A percentile compares a stretch with the other conserved stretches of the same genome.
These are phyloP conservation scores for Proteles cristata DNA, from an alignment of 2,113 vertebrate genomes.

Conservation along the genomic window DNA sequence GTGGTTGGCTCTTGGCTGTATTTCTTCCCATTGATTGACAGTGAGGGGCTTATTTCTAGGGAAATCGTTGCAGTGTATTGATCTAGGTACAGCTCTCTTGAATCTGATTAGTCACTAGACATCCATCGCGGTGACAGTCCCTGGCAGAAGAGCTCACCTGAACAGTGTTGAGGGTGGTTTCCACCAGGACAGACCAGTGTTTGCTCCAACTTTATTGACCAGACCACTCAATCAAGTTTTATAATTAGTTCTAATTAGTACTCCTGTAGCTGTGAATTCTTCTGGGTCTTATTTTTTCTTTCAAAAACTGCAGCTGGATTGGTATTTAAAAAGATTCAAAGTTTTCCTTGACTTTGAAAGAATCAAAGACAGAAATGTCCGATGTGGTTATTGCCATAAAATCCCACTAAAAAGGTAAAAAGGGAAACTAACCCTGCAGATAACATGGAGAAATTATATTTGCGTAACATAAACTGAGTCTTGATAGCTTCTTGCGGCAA, in stretches of 20 bases:
- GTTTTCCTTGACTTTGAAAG: slow-evolving; percentile 70
- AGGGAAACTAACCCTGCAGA: not conserved
- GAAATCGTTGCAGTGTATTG: not conserved
- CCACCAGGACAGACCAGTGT: not conserved
- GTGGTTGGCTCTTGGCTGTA: not conserved
- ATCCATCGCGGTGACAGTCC: too few species aligned
- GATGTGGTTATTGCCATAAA: not conserved
- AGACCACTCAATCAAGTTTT: slow-evolving; percentile 55
- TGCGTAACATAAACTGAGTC: not conserved
- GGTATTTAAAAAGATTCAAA: slow-evolving; percentile 66
- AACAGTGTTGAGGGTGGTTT: not conserved
- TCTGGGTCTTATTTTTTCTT: not conserved
- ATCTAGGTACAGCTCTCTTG: not conserved
- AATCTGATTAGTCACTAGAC: not conserved
- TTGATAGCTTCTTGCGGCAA: not conserved
- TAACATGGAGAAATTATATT: not conserved
- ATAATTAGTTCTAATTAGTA: slow-evolving; percentile 77
- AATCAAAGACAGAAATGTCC: slow-evolving; percentile 63
- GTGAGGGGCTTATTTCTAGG: not conserved
- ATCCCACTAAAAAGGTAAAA: slow-evolving; percentile 9
- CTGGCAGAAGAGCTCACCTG: not conserved
- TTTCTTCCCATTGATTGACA: not conserved
- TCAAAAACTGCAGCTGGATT: slow-evolving; percentile 72
- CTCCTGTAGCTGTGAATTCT: slow-evolving; percentile 52
- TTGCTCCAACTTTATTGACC: not conserved